These are phyloP conservation scores for Trichopria drosophilae DNA, from an alignment of 2,888 invertebrate species.

Conservation along the genomic window DNA sequence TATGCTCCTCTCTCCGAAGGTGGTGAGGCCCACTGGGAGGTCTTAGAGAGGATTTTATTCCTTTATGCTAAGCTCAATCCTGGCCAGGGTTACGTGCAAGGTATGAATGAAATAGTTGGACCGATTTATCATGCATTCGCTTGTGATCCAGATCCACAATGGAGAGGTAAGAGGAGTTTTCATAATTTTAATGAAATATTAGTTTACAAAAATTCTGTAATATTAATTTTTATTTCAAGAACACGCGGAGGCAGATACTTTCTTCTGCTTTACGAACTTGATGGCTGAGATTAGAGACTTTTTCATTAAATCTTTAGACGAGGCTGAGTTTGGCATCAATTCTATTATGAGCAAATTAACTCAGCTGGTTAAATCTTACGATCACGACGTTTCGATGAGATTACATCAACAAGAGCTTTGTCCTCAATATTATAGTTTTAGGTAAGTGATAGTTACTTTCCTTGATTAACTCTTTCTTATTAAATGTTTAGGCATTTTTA, in stretches of 20 bases:
- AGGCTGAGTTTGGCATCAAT: slow-evolving; percentile 88
- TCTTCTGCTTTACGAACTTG: slow-evolving; percentile 96
- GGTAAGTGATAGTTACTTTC: slow-evolving; percentile 65
- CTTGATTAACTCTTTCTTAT: too few relatives aligned
- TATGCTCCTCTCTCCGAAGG: slow-evolving; percentile 86
- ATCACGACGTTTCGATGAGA: slow-evolving; percentile 74
- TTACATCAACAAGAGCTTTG: slow-evolving; percentile 83
- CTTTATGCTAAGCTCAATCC: slow-evolving; percentile 97
- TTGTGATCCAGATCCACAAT: slow-evolving; percentile 78
- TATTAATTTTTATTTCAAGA: slow-evolving; percentile 62
- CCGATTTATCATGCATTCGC: slow-evolving; percentile 98
- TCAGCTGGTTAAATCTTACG: slow-evolving; percentile 74
- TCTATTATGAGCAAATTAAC: slow-evolving; percentile 85
- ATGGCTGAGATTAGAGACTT: slow-evolving; percentile 98
- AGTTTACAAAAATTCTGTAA: slow-evolving; percentile 1
- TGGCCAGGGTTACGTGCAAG: slow-evolving; percentile 94
- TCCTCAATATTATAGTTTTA: slow-evolving; percentile 95
- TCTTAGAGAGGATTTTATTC: slow-evolving; percentile 94
- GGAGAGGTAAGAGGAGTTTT: slow-evolving; percentile 81
- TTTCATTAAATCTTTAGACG: slow-evolving; percentile 94
- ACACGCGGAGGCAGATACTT: slow-evolving; percentile 94
- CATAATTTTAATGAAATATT: neutral
- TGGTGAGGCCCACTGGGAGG: slow-evolving; percentile 97
- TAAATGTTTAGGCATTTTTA: slow-evolving; percentile 3
- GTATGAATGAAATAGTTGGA: slow-evolving; percentile 99